Evolutionary conservation across 2,113 vertebrate species (phyloP).

Genomic region (Amblyornis subalaris): DNA sequence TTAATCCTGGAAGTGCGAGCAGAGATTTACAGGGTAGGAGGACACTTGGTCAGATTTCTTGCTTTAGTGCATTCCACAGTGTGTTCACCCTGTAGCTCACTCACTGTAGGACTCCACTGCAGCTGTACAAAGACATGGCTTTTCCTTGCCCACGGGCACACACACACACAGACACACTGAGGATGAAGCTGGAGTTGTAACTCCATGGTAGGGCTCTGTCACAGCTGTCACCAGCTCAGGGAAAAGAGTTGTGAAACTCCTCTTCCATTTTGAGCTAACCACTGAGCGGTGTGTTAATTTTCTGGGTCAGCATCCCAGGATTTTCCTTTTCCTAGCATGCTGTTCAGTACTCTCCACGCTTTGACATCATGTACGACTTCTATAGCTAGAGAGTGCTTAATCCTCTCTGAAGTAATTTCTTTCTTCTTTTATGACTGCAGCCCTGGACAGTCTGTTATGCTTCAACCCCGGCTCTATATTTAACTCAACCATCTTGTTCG

Average conservation of each 20-base stretch:
- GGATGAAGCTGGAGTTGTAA: not conserved
- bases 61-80: not conserved
- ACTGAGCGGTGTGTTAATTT: slow-evolving; percentile 19
- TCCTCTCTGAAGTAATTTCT: slow-evolving; percentile 57
- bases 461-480: slow-evolving; percentile 15
- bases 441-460: slow-evolving; percentile 44
- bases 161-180: fast-evolving
- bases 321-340: slow-evolving; percentile 36
- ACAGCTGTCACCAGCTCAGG: slow-evolving; percentile 1
- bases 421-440: slow-evolving; percentile 52
- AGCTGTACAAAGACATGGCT: not conserved
- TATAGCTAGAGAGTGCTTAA: slow-evolving; percentile 36
- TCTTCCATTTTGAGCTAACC: slow-evolving; percentile 40
- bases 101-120: not conserved
- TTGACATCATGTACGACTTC: slow-evolving; percentile 30
- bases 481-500: slow-evolving; percentile 51
- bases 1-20: not conserved
- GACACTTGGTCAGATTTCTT: not conserved
- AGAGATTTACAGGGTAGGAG: not conserved
- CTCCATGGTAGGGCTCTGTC: not conserved
- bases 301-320: slow-evolving; percentile 54
- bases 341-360: slow-evolving; percentile 35
- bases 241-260: not conserved
- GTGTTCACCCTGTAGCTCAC: not conserved
- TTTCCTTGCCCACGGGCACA: not conserved